Evolutionary conservation across 2,797 vertebrate species (phyloP).

Genomic region (Limnodromus scolopaceus): DNA sequence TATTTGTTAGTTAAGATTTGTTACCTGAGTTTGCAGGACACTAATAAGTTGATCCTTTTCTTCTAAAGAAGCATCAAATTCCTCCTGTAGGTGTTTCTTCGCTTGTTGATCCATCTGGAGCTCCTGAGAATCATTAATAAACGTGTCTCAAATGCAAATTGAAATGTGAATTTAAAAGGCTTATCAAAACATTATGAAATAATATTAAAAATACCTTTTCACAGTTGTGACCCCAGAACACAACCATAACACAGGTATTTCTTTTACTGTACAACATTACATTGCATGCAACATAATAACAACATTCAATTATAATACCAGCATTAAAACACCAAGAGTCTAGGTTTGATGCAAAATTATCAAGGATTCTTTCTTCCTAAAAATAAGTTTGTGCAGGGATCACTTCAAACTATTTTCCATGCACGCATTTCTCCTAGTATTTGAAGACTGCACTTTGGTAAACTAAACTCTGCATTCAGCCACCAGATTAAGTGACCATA

Average conservation of each 20-base stretch:
- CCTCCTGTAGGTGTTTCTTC: slow-evolving; percentile 97
- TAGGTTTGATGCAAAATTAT: not conserved
- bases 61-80: slow-evolving; percentile 94
- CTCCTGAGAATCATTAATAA: slow-evolving; percentile 80
- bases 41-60: slow-evolving; percentile 97
- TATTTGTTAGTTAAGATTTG: not conserved
- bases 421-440: not conserved
- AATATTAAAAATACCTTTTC: not conserved
- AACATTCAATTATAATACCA: not conserved
- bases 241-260: not conserved
- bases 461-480: not conserved
- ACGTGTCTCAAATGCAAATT: not conserved
- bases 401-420: not conserved
- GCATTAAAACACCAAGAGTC: not conserved
- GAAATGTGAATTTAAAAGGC: not conserved
- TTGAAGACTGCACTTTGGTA: not conserved
- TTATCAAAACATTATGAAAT: not conserved
- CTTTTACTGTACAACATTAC: not conserved
- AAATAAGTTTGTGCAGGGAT: not conserved
- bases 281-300: not conserved
- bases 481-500: not conserved
- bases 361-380: not conserved
- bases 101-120: slow-evolving; percentile 98
- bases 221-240: not conserved
- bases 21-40: slow-evolving; percentile 94